Evolutionary conservation across 2,888 invertebrate genomes (phyloP).

Genomic region (Priocnemis perturbator): DNA sequence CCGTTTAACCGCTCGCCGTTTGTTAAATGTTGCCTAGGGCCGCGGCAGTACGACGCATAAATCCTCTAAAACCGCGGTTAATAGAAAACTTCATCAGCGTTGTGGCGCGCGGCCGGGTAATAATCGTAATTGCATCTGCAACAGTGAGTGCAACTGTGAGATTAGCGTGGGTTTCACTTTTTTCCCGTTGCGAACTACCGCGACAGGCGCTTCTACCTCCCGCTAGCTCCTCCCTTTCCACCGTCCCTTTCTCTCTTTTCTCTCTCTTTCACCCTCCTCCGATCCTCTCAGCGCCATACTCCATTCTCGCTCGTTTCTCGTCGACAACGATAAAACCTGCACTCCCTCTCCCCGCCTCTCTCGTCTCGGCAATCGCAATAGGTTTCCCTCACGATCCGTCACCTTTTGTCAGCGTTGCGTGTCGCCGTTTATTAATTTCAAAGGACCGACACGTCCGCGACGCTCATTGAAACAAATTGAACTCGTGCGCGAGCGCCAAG

Average conservation of each 20-base stretch:
- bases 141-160: slow-evolving; percentile 33
- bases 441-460: slow-evolving; percentile 8
- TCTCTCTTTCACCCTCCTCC: not conserved
- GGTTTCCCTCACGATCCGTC: slow-evolving; percentile 20
- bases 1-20: slow-evolving; percentile 4
- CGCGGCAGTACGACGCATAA: not conserved
- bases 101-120: slow-evolving; percentile 22
- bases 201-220: slow-evolving; percentile 13
- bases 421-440: slow-evolving; percentile 28
- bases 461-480: slow-evolving; percentile 21
- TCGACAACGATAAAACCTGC: slow-evolving; percentile 7
- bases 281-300: not conserved
- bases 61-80: slow-evolving; percentile 22
- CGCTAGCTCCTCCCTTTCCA: not conserved
- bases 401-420: slow-evolving; percentile 20
- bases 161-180: slow-evolving; percentile 51
- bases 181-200: slow-evolving; percentile 19
- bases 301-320: not conserved
- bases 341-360: slow-evolving; percentile 10
- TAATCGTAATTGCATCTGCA: slow-evolving; percentile 50
- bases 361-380: slow-evolving; percentile 4
- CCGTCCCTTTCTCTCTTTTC: not conserved
- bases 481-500: not conserved
- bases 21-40: too few species aligned
- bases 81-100: slow-evolving; percentile 47